Evolutionary conservation across 2,888 invertebrate genomes (phyloP).

Genomic region (Phanerotoma sp.): DNA sequence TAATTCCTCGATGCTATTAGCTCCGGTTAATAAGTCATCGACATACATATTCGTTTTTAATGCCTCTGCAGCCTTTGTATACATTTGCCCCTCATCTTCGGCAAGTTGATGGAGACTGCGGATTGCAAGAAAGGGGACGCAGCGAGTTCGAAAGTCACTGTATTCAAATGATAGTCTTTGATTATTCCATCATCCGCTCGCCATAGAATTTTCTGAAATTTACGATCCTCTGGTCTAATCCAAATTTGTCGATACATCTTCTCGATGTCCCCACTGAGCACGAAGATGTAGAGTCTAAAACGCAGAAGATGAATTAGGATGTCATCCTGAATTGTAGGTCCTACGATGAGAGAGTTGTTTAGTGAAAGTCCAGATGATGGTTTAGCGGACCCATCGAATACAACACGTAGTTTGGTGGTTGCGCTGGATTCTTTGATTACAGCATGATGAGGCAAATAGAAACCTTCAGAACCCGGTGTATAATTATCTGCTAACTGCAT

Average conservation of each 20-base stretch:
- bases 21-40: slow-evolving; percentile 19
- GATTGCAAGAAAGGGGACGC: too few species aligned
- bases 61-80: not conserved
- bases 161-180: not conserved
- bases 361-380: slow-evolving; percentile 21
- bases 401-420: slow-evolving; percentile 18
- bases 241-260: too few species aligned
- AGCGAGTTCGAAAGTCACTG: too few species aligned
- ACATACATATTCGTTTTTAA: slow-evolving; percentile 19
- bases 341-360: too few species aligned
- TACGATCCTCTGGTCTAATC: too few species aligned
- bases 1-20: slow-evolving; percentile 14
- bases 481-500: not conserved
- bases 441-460: slow-evolving; percentile 31
- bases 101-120: slow-evolving; percentile 14
- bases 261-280: too few species aligned
- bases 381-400: slow-evolving; percentile 20
- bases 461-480: slow-evolving; percentile 8
- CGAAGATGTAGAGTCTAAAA: too few species aligned
- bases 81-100: slow-evolving; percentile 6
- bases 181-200: slow-evolving; percentile 17
- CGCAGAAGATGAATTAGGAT: too few species aligned
- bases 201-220: slow-evolving; percentile 15
- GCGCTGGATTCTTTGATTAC: slow-evolving; percentile 18
- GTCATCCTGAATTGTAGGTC: too few species aligned